phyloP scores from a whole-genome alignment of 2,797 vertebrate genomes.

The Remorina albescens region DNA sequence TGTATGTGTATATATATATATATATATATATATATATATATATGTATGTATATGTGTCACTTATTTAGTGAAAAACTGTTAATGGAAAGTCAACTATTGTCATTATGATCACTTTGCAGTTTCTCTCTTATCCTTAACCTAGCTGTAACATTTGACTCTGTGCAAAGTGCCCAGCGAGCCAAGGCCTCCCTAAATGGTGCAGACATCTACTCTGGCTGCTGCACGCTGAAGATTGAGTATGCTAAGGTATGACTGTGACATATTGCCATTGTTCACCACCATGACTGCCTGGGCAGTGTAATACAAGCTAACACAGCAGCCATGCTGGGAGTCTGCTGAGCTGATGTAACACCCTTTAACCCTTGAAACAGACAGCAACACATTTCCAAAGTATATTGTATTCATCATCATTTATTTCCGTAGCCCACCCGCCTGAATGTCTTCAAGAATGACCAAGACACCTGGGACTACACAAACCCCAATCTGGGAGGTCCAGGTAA shows the following conservation, averaged over 20 bases:
- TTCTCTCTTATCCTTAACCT: slow-evolving; percentile 71
- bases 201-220: slow-evolving; percentile 97
- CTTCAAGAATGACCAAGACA: slow-evolving; percentile 98
- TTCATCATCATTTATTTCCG: slow-evolving; percentile 1
- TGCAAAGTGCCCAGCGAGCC: slow-evolving; percentile 96
- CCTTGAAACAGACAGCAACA: neutral
- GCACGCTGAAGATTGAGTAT: slow-evolving; percentile 97
- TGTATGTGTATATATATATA: no score
- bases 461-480: slow-evolving; percentile 98
- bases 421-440: slow-evolving; percentile 96
- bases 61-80: no score
- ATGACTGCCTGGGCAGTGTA: no score
- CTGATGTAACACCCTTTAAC: neutral
- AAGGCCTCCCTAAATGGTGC: slow-evolving; percentile 97
- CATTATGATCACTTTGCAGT: no score
- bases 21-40: no score
- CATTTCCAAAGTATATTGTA: neutral
- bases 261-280: neutral
- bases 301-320: neutral
- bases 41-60: no score
- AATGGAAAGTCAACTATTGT: no score
- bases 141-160: slow-evolving; percentile 90
- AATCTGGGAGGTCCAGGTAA: slow-evolving; percentile 96
- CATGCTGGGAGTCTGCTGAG: neutral
- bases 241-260: slow-evolving; percentile 88